Conservation (phyloP, 2,113 vertebrate species). For the Lepus timidus region DNA sequence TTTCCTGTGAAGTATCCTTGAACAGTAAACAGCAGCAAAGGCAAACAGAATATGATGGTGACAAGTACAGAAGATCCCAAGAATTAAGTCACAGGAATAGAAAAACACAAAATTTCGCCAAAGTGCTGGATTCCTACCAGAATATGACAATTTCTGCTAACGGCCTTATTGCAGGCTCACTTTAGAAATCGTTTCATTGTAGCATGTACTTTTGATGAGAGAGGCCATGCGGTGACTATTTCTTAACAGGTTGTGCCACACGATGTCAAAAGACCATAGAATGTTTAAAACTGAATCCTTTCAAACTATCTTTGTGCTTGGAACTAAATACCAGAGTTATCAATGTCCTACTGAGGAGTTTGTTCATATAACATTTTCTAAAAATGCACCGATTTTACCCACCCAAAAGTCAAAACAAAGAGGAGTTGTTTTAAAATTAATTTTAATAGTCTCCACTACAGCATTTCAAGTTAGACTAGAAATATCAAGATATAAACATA, state of each 20-base stretch:
- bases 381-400: background rate
- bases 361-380: background rate
- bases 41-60: background rate
- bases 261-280: background rate
- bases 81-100: background rate
- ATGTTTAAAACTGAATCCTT: background rate
- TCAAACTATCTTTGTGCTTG: background rate
- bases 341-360: background rate
- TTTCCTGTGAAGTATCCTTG: constrained; percentile 29
- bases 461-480: background rate
- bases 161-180: background rate
- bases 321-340: background rate
- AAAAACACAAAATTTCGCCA: background rate
- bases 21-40: constrained; percentile 27
- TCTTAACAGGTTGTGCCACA: background rate
- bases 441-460: background rate
- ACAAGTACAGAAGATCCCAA: background rate
- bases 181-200: background rate
- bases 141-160: background rate
- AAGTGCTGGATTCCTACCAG: background rate
- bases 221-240: background rate
- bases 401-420: background rate
- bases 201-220: background rate
- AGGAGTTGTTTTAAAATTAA: background rate
- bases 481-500: background rate